phyloP scores from a whole-genome alignment of 2,888 invertebrate genomes.

The Athalia circularis region DNA sequence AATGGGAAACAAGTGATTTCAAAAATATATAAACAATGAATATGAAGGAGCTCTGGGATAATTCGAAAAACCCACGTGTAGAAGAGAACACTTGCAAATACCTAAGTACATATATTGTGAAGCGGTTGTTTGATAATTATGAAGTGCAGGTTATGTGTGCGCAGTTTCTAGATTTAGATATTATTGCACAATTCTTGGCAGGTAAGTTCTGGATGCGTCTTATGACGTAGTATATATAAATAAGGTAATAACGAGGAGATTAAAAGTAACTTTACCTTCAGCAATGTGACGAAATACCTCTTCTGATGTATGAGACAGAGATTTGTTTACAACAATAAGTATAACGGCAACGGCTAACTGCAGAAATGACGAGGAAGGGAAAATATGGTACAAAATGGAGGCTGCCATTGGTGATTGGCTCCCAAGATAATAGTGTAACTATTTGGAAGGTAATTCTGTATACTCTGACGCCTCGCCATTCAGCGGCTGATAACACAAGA shows the following conservation, averaged over 20 bases:
- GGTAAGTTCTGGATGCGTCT: too few relatives aligned
- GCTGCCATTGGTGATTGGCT: constrained; percentile 51
- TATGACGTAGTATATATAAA: too few relatives aligned
- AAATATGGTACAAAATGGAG: constrained; percentile 51
- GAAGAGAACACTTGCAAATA: too few relatives aligned
- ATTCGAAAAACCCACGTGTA: background rate
- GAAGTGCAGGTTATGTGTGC: background rate
- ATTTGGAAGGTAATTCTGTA: background rate
- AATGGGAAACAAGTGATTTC: too few relatives aligned
- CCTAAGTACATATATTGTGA: too few relatives aligned
- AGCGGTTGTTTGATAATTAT: too few relatives aligned
- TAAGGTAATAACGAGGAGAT: background rate
- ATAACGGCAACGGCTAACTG: constrained; percentile 48
- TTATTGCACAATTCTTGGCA: background rate
- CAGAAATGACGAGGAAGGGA: constrained; percentile 43
- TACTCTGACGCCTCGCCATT: background rate
- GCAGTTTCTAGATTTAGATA: background rate
- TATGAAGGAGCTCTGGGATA: background rate
- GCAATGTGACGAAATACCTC: constrained; percentile 42
- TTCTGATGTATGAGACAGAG: constrained; percentile 45
- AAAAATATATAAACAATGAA: background rate
- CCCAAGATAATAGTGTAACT: constrained; percentile 20
- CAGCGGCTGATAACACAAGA: constrained; percentile 24
- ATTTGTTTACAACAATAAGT: constrained; percentile 51
- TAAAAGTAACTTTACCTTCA: constrained; percentile 35